Conservation (phyloP, 2,888 invertebrate genomes). For the Phymatocera aterrima region DNA sequence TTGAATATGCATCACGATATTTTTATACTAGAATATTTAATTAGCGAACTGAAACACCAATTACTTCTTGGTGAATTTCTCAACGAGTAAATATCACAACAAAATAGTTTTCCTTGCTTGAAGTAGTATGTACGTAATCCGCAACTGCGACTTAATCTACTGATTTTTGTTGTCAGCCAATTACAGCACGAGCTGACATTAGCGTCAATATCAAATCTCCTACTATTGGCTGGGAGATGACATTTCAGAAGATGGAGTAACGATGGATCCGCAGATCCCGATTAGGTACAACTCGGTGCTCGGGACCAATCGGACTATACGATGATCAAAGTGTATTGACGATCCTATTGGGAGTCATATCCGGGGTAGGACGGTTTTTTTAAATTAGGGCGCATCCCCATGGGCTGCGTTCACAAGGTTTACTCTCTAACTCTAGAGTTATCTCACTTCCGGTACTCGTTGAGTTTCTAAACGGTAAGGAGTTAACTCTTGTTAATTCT, state of each 20-base stretch:
- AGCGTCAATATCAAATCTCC: background rate
- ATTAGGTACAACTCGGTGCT: background rate
- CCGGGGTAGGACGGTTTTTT: no score
- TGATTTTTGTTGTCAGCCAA: constrained; percentile 13
- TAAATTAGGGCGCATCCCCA: no score
- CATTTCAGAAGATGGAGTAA: constrained; percentile 15
- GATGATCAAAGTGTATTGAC: background rate
- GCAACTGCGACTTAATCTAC: background rate
- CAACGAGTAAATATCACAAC: background rate
- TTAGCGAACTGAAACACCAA: background rate
- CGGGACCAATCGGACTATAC: background rate
- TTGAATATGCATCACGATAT: no score
- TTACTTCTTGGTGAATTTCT: background rate
- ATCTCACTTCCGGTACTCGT: no score
- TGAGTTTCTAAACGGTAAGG: no score
- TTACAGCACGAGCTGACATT: background rate
- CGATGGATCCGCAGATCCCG: background rate
- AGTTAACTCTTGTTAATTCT: no score
- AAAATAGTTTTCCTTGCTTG: constrained; percentile 1
- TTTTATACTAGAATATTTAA: no score
- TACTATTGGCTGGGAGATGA: constrained; percentile 3
- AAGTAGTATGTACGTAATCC: background rate
- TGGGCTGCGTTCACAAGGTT: no score
- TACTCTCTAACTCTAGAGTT: no score
- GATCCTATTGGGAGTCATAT: background rate